Base-by-base conservation (phyloP, 2,888 invertebrate genomes). In the Torymus aiolomorphi region DNA sequence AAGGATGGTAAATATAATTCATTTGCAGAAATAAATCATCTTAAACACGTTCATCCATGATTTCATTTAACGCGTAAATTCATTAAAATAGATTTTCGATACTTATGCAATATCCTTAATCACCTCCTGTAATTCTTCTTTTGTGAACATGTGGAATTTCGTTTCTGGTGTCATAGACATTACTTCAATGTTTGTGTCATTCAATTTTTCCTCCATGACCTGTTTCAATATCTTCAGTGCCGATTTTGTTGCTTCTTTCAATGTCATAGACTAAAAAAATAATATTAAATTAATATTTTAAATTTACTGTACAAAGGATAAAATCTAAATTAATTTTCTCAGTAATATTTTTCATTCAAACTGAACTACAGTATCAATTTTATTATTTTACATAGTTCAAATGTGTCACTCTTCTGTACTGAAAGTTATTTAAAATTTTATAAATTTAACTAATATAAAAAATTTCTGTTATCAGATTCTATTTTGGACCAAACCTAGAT, bases 121-220 rank as follows among this genome's bases (percentile, higher is more conserved):
- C 90, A 97, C 95, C 92, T 95, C 95, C 86, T 98, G 97, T 0
- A 98, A 94, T 89, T 98, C 97, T 82, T 96, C 96, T 91, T 97
- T 95, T 2, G 94, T 92, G 88, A 95, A 96, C 96, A 98, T 97
- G 86, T 97, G 96, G 92, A 97, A 98, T 86, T 95, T 92, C 24
- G 93, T 94, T 31, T 92, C 92, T 0, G 96, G 95, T 0, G 97
- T 98, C 93, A 98, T 97, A 54, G 97, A 97, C 90, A 97, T 97
- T 83, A 98, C 97, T 92, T 99, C 99, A 74, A 99, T 98, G 91
- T 99, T 99, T 76, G 96, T 97, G 81, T 97, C 96, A 81, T 96
- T 98, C 2, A 99, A 92, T 91, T 99, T 99, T 90, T 99, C 99
- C 90, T 99, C 99, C 99, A 99, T 99, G 0, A 99, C 99, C 91